Evolutionary conservation across 1,140 invertebrate species (phyloP).

Genomic region (Oreohelix idahoensis): DNA sequence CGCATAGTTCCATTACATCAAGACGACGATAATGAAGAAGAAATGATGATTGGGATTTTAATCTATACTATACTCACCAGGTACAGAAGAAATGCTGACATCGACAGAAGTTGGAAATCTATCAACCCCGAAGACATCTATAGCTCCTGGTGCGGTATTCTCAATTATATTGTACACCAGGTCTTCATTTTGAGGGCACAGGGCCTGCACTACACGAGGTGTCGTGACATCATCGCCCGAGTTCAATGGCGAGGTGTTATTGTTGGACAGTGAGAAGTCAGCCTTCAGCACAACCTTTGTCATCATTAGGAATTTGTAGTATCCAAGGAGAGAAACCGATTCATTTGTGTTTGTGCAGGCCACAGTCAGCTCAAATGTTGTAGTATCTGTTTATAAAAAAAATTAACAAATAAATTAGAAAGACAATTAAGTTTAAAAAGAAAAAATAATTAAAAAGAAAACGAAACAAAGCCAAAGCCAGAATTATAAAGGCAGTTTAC

Average conservation of each 20-base stretch:
- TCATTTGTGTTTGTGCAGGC: neutral
- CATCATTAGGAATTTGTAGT: neutral
- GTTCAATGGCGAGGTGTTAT: neutral
- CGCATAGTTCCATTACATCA: no score
- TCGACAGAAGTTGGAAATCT: neutral
- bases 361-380: neutral
- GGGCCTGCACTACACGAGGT: neutral
- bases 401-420: no score
- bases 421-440: no score
- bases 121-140: neutral
- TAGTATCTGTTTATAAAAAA: neutral
- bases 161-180: neutral
- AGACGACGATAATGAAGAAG: no score
- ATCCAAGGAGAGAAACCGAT: neutral
- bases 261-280: neutral
- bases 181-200: neutral
- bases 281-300: neutral
- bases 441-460: no score
- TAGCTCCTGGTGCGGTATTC: neutral
- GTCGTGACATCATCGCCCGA: neutral
- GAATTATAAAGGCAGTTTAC: no score
- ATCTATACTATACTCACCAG: neutral
- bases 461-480: no score
- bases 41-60: no score
- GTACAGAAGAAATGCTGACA: neutral